Base-by-base conservation (phyloP, 2,888 invertebrate genomes). In the Synanthedon vespiformis region DNA sequence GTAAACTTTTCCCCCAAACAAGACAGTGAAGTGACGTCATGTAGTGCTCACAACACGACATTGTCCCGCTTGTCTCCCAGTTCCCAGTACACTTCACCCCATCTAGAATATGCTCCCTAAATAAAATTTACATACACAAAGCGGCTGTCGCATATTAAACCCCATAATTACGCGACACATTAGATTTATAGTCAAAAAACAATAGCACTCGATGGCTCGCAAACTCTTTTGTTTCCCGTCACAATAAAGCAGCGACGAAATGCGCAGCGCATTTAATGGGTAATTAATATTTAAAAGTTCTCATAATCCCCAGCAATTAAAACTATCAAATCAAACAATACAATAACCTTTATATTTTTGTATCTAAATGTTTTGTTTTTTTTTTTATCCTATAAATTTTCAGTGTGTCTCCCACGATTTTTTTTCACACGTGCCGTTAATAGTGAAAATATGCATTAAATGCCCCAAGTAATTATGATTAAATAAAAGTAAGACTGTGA, bases 121-220 rank as follows among this genome's bases (percentile, higher is more conserved):
- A 63, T 64, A 66, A 72, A 77, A 86, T 86, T 86, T 84, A 77
- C 83, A 84, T 83, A 74, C 72, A 83, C 80, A 85, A 82, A 80
- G 76, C 80, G 68, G 78, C 79, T 86, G 85, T 86, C 85, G 79
- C 76, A 78, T 73, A 79, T 79, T 80, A 83, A 84, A 84, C 77
- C 71, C 69, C 72, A 76, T 85, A 85, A 86, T 86, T 84, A 85
- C 70, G 65, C 75, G 74, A 73, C 72, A 70, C 72, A 77, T 75
- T 77, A 86, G 81, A 87, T 87, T 87, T 87, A 87, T 86, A 69
- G 80, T 68, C 62, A 60, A 80, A 79, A 85, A 82, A 87, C 87
- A 86, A 87, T 74, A 65, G 64, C 57, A 57, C 64, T 72, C 63
- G 63, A 78, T 71, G 63, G 64, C 68, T 34, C 34, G 53, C 68